Base-by-base conservation (phyloP, 2,113 vertebrate species). In the Dromaius novaehollandiae region DNA sequence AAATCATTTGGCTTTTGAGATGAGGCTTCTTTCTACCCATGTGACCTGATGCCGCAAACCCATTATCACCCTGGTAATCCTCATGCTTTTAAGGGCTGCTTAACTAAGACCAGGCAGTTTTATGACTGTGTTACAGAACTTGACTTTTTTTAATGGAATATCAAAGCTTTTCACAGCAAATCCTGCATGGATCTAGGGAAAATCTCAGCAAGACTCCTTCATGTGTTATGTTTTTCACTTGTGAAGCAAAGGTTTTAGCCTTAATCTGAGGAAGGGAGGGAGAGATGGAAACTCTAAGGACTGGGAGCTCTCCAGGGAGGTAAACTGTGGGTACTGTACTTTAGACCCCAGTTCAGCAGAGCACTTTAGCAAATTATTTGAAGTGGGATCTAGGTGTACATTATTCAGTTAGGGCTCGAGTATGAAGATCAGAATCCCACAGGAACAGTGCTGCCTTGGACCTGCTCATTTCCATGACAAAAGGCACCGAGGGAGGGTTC, bases 401-500 rank as follows among this genome's bases (percentile, higher is more conserved):
- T 70, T 55, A 82, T 3, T 82, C 55, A 70, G 63, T 36, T 73
- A 63, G 91, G 55, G 65, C 13, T 16, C 48, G 12, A 44, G 18
- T 63, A 34, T 42, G 61, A 85, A 82, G 58, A 87, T 36, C 50
- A 48, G 36, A 32, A 86, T 42, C 64, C 87, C 85, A 66, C 30
- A 66, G 70, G 32, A 89, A 53, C 3, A 60, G 22, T 4, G 3
- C 82, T 89, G 87, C 55, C 75, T 55, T 74, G 19, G 44, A 88
- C 82, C 65, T 73, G 30, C 53, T 65, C 3, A 10, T 77, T 88
- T 90, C 42, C 28, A 34, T 77, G 42, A 15, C 2, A 89, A 53
- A 96, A 97, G 96, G 96, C 96, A 96, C 76, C 0, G 91, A 91
- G 64, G 40, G 84, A 80, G 64, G 63, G 70, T 88, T 92, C 89